A percentile compares a stretch with the other conserved stretches of the same genome.
Conservation (phyloP, 2,113 vertebrate species). For the Apodemus sylvaticus region DNA sequence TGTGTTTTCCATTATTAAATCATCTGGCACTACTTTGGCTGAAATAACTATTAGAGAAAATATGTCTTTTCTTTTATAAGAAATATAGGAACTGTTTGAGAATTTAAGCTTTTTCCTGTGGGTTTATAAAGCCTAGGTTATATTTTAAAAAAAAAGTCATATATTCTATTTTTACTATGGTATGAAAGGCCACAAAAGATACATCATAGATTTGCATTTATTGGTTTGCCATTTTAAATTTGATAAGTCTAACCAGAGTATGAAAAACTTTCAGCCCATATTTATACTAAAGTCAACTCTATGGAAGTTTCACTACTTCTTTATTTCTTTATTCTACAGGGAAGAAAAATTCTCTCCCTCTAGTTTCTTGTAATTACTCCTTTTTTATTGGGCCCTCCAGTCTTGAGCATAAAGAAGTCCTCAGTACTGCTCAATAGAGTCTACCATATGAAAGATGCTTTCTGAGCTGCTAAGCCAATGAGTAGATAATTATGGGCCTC, state of each 20-base stretch:
- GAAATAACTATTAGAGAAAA: conserved; percentile 52
- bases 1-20: conserved; percentile 46
- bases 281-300: neutral
- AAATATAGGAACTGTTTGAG: conserved; percentile 13
- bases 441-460: neutral
- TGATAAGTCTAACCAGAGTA: neutral
- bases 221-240: neutral
- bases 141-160: neutral
- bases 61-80: conserved; percentile 48
- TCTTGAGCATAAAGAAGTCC: neutral
- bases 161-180: conserved; percentile 32
- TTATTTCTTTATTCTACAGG: neutral
- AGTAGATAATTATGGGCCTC: neutral
- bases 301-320: neutral
- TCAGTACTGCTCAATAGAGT: neutral
- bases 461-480: neutral
- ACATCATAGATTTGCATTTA: neutral
- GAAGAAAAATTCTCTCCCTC: neutral
- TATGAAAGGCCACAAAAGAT: conserved; percentile 46
- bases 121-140: conserved; percentile 48
- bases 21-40: conserved; percentile 1
- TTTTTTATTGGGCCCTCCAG: neutral
- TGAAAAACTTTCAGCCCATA: neutral
- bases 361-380: neutral
- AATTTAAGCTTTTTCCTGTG: conserved; percentile 29